Percentiles rank a stretch among this genome's conserved stretches.
phyloP scores from a whole-genome alignment of 2,888 invertebrate species.

The Blera fallax region DNA sequence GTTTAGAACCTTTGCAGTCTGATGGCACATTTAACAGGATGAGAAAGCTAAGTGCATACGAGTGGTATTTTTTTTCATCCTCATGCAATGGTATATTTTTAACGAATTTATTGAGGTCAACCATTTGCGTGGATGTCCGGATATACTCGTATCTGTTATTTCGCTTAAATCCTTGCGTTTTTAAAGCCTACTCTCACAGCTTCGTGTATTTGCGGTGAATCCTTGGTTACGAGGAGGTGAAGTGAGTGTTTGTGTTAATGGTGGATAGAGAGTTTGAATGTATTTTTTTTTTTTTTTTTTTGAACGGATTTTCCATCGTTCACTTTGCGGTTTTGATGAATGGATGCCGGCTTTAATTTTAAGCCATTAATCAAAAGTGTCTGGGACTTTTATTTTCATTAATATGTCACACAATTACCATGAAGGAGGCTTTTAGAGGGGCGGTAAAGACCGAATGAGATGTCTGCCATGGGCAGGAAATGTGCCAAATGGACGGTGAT shows the following conservation, averaged over 20 bases:
- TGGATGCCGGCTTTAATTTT: slow-evolving; percentile 27
- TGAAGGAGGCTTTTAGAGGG: neutral
- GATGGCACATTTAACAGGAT: neutral
- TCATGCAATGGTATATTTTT: no score
- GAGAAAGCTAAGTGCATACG: no score
- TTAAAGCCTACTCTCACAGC: neutral
- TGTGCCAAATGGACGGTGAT: slow-evolving; percentile 31
- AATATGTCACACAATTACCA: neutral
- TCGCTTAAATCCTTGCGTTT: neutral
- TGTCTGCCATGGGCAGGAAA: slow-evolving; percentile 10
- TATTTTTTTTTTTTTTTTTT: no score
- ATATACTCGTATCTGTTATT: neutral
- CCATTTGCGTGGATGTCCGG: neutral
- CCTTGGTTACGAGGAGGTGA: no score
- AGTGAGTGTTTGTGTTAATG: neutral
- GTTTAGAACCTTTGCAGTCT: neutral
- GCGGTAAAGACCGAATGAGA: neutral
- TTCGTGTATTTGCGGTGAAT: neutral
- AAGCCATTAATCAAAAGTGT: slow-evolving; percentile 53
- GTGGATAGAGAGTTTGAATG: neutral
- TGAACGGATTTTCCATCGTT: slow-evolving; percentile 15
- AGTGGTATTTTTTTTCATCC: neutral
- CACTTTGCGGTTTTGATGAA: slow-evolving; percentile 53
- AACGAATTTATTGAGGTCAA: no score
- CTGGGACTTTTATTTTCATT: slow-evolving; percentile 8